phyloP scores from a whole-genome alignment of 2,888 invertebrate genomes.

The Cacoxenus indagator region DNA sequence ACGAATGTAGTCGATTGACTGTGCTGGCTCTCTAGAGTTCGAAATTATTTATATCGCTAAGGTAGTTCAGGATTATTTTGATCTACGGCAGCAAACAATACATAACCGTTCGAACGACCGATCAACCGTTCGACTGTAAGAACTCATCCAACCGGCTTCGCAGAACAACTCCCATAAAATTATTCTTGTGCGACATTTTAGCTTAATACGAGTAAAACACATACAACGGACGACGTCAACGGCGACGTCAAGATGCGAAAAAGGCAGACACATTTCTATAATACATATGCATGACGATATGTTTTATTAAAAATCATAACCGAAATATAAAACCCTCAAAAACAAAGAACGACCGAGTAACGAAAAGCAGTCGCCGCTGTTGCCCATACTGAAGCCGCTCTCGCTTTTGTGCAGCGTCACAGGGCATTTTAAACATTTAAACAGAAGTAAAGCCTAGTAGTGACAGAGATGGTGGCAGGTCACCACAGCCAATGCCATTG shows the following conservation, averaged over 20 bases:
- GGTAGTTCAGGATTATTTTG: constrained; percentile 57
- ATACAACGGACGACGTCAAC: constrained; percentile 33
- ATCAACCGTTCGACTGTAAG: constrained; percentile 42
- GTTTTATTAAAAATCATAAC: constrained; percentile 38
- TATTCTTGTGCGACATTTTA: constrained; percentile 54
- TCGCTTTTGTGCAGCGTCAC: not conserved
- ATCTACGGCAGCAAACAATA: constrained; percentile 34
- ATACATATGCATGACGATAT: constrained; percentile 28
- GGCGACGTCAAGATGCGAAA: constrained; percentile 4
- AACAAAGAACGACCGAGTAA: constrained; percentile 15
- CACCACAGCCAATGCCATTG: too few species aligned
- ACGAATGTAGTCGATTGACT: constrained; percentile 65
- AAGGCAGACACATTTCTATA: constrained; percentile 24
- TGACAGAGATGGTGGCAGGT: too few species aligned
- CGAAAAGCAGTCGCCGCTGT: not conserved
- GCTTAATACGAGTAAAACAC: constrained; percentile 44
- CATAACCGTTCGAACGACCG: constrained; percentile 35
- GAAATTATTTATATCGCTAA: constrained; percentile 65
- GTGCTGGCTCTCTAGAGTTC: constrained; percentile 54
- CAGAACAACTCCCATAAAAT: constrained; percentile 58
- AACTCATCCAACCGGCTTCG: constrained; percentile 64
- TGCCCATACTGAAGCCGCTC: not conserved
- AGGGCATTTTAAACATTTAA: too few species aligned
- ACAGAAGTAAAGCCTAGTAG: too few species aligned
- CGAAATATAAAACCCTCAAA: constrained; percentile 19